phyloP scores from a whole-genome alignment of 2,888 invertebrate genomes.

The Lumbricus terrestris region DNA sequence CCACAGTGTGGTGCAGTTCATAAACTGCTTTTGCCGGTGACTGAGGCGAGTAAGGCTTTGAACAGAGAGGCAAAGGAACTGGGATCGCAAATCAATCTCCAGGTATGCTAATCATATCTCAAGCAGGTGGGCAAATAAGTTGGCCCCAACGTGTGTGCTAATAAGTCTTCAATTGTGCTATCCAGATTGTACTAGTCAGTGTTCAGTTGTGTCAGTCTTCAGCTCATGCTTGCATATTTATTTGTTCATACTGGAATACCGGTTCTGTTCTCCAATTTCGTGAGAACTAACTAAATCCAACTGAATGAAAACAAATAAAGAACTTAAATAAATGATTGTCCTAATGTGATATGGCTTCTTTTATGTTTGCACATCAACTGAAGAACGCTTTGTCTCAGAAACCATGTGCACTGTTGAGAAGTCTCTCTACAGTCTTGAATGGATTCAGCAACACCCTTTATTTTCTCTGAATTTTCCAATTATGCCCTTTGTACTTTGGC shows the following conservation, averaged over 20 bases:
- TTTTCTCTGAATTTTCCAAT: not conserved
- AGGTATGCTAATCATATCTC: constrained; percentile 44
- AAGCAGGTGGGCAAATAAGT: not conserved
- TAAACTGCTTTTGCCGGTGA: constrained; percentile 61
- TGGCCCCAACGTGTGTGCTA: not conserved
- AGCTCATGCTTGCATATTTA: no score
- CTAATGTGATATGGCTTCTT: not conserved
- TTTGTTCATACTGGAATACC: not conserved
- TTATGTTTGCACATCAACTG: not conserved
- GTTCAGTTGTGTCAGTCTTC: no score
- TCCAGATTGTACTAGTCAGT: no score
- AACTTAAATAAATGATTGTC: not conserved
- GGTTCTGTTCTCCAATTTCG: no score
- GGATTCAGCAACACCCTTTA: not conserved
- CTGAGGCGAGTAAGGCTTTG: constrained; percentile 51
- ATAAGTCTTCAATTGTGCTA: not conserved
- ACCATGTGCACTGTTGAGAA: not conserved
- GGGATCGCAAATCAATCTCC: constrained; percentile 58
- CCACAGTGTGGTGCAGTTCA: constrained; percentile 67
- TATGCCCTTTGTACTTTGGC: no score
- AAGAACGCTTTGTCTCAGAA: not conserved
- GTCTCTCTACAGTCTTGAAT: not conserved
- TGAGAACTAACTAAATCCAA: not conserved
- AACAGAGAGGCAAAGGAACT: constrained; percentile 59
- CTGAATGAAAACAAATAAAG: no score